Base-by-base conservation (phyloP, 2,113 vertebrate genomes). In the Gila orcuttii region DNA sequence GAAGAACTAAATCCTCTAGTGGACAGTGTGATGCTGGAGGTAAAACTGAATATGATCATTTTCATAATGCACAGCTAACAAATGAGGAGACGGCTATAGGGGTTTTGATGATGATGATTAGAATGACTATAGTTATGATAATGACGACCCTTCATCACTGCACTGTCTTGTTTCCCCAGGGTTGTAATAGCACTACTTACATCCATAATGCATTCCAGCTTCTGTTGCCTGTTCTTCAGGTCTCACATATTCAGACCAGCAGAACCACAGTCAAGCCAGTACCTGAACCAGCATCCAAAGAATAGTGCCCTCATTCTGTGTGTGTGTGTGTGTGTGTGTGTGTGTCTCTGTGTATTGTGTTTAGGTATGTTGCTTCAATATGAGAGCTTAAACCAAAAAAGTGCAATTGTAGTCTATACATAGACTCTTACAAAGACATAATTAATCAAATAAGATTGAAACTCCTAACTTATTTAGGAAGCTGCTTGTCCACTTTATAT, bases 181-280 rank as follows among this genome's bases (percentile, higher is more conserved):
- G 97, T 19, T 96, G 94, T 88, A 99, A 98, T 89, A 98, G 97
- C 86, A 96, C 95, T 10, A 93, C 95, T 4, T 99, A 99, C 25
- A 96, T 99, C 86, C 96, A 97, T 85, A 97, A 97, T 62, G 98
- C 97, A 79, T 96, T 99, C 93, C 97, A 97, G 93, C 95, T 99
- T 89, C 92, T 99, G 90, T 95, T 99, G 90, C 97, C 98, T 0
- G 89, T 99, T 82, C 95, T 99, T 83, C 98, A 99, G 86, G 94
- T 96, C 62, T 98, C 97, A 13, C 96, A 98, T 52, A 95, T 99
- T 89, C 96, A 97, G 90, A 94, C 89, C 82, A 86, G 42, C 91
- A 91, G 85, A 87, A 93, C 87, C 25, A 82, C 82, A 85, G 90
- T 84, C 57, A 93, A 90, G 90, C 25, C 89, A 33, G 11, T 75